Percentiles rank a stretch among this genome's conserved stretches.
phyloP scores from a whole-genome alignment of 2,888 invertebrate genomes.

The Thera obeliscata region DNA sequence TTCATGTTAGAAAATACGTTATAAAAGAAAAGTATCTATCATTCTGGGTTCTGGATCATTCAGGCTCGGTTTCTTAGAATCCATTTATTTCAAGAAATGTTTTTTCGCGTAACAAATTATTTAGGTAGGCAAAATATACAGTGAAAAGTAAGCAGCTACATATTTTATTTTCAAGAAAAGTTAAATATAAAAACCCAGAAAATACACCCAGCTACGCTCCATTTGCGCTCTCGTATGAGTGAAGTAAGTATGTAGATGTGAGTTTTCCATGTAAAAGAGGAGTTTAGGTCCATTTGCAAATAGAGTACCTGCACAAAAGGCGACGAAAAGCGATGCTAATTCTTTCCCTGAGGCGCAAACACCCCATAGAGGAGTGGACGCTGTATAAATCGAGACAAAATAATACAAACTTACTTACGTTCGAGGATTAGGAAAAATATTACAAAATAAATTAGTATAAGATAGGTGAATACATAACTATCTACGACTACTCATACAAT shows the following conservation, averaged over 20 bases:
- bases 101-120: too few relatives aligned
- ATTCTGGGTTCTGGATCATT: too few relatives aligned
- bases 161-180: conserved; percentile 12
- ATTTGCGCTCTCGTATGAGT: conserved; percentile 16
- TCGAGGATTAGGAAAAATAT: not conserved
- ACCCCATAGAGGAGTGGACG: conserved; percentile 12
- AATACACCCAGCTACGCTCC: conserved; percentile 17
- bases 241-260: conserved; percentile 25
- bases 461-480: too few relatives aligned
- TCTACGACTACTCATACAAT: too few relatives aligned
- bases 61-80: too few relatives aligned
- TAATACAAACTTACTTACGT: not conserved
- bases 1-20: too few relatives aligned
- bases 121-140: not conserved
- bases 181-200: conserved; percentile 18
- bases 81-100: too few relatives aligned
- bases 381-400: conserved; percentile 1
- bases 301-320: conserved; percentile 31
- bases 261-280: conserved; percentile 30
- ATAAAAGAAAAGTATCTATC: too few relatives aligned
- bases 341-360: conserved; percentile 26
- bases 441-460: too few relatives aligned
- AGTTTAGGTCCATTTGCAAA: conserved; percentile 33
- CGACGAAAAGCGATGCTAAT: conserved; percentile 34
- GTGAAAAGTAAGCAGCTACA: conserved; percentile 1